Evolutionary conservation across 2,113 vertebrate species (phyloP), one percentile per base, ranked within the genome.

Genomic region (Felis chaus): DNA sequence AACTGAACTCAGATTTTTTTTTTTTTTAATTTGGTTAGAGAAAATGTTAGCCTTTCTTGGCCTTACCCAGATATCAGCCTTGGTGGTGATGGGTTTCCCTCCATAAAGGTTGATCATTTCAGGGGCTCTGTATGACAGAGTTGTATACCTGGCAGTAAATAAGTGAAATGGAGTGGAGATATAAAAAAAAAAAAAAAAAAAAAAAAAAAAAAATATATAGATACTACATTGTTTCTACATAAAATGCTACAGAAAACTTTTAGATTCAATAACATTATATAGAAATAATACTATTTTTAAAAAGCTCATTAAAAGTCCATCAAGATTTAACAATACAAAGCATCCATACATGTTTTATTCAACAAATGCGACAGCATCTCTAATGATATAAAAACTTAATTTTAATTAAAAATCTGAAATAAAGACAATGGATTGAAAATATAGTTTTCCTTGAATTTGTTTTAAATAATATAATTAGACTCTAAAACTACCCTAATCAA

Each of bases 61-160:
- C 13, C 99, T 99, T 99, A 99, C 99, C 99, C 99, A 99, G 97
- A 99, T 99, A 99, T 99, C 99, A 98, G 99, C 99, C 98, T 99
- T 99, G 91, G 99, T 99, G 98, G 99, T 99, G 98, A 99, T 99
- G 96, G 99, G 97, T 96, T 99, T 99, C 97, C 99, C 99, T 98
- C 99, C 99, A 89, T 99, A 99, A 97, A 99, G 98, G 98, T 99
- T 99, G 96, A 99, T 99, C 99, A 99, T 99, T 99, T 99, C 99
- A 1, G 99, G 99, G 27, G 99, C 99, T 96, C 99, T 99, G 98
- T 99, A 99, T 0, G 99, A 99, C 8, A 99, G 99, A 1, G 99
- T 99, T 0, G 99, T 99, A 98, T 99, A 99, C 98, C 99, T 99
- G 97, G 63, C 50, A 98, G 80, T 4, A 97, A 4, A 94, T 53